phyloP scores from a whole-genome alignment of 2,888 invertebrate genomes.

The Sinhomidia bicolor region DNA sequence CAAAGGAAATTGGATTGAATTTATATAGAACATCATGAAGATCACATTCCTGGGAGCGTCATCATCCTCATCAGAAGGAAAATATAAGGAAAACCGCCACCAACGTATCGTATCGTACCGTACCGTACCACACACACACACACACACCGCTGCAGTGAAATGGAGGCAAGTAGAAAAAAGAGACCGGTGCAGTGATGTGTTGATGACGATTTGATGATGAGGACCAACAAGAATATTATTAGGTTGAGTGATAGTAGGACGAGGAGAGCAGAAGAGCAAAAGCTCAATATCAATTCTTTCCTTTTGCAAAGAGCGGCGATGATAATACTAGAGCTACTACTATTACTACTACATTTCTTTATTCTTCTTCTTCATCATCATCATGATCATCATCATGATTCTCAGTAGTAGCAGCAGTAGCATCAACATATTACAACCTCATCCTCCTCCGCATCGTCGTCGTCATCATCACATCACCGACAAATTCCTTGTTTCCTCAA shows the following conservation, averaged over 20 bases:
- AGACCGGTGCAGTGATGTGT: slow-evolving; percentile 45
- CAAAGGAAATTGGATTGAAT: slow-evolving; percentile 72
- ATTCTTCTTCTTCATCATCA: slow-evolving; percentile 37
- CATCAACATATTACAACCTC: slow-evolving; percentile 42
- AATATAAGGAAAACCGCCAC: slow-evolving; percentile 20
- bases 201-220: slow-evolving; percentile 71
- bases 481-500: slow-evolving; percentile 72
- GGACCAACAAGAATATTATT: slow-evolving; percentile 61
- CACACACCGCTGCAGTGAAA: not conserved
- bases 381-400: too few species aligned
- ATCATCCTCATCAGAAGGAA: slow-evolving; percentile 56
- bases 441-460: slow-evolving; percentile 40
- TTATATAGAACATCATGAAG: slow-evolving; percentile 61
- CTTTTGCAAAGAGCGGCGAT: too few species aligned
- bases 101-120: too few species aligned
- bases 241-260: slow-evolving; percentile 44
- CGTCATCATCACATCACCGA: slow-evolving; percentile 58
- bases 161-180: slow-evolving; percentile 23
- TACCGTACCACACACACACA: too few species aligned
- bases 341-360: slow-evolving; percentile 42
- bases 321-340: too few species aligned
- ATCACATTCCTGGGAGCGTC: slow-evolving; percentile 61
- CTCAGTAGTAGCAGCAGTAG: too few species aligned
- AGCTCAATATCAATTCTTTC: slow-evolving; percentile 64
- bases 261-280: slow-evolving; percentile 52